phyloP scores from a whole-genome alignment of 2,888 invertebrate genomes.

The Lasioglossum marginatum region DNA sequence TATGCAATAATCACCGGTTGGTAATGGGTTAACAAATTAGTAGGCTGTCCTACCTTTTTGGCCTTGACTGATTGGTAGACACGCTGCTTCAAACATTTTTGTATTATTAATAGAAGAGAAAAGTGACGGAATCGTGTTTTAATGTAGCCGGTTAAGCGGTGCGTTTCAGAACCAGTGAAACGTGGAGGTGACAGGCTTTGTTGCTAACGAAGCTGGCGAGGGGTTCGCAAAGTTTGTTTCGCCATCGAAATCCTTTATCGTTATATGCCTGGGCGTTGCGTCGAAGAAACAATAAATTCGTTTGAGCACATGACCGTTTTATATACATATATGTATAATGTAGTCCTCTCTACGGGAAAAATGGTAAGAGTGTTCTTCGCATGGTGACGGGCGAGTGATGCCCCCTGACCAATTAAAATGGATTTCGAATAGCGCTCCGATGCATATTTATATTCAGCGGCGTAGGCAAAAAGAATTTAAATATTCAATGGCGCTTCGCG shows the following conservation, averaged over 20 bases:
- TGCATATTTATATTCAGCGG: slow-evolving; percentile 32
- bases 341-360: background rate
- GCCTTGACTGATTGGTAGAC: background rate
- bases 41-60: background rate
- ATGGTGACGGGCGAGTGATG: background rate
- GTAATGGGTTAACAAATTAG: no score
- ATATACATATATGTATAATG: no score
- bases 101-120: background rate
- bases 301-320: background rate
- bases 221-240: background rate
- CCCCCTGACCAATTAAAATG: slow-evolving; percentile 9
- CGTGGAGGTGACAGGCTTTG: background rate
- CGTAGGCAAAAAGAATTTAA: slow-evolving; percentile 2
- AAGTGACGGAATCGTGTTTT: background rate
- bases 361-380: background rate
- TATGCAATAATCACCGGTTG: no score
- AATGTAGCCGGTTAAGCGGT: background rate
- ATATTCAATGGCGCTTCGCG: background rate
- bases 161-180: background rate
- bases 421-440: slow-evolving; percentile 6
- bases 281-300: slow-evolving; percentile 22
- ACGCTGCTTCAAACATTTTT: background rate
- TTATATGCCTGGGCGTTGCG: background rate
- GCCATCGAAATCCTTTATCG: slow-evolving; percentile 7
- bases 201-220: background rate